Evolutionary conservation across 2,797 vertebrate species (phyloP), one percentile per base, ranked within the genome.

Genomic region (Mormyrus hasselquistii): DNA sequence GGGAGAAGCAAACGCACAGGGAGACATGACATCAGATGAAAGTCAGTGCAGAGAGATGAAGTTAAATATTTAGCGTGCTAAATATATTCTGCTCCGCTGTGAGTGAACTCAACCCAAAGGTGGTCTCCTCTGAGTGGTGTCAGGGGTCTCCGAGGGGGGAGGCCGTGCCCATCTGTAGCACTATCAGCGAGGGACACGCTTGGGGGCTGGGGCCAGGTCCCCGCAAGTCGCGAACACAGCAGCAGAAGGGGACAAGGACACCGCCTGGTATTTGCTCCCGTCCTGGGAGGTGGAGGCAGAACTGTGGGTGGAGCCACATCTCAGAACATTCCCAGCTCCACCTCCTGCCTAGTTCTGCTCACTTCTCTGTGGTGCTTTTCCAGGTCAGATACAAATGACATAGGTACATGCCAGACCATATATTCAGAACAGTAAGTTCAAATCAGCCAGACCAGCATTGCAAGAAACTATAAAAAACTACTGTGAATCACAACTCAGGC

Each of bases 1-100:
- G 10, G 9, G 22, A 22, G 49, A 52, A 53, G 1, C 44, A 25
- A 38, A 76, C 16, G 38, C 38, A 76, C 69, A 16, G 73, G 73
- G 12, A 79, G 34, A 79, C 73, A 79, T 79, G 73, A 79, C 73
- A 79, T 79, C 73, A 79, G 73, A 79, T 38, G 73, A 79, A 79
- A 79, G 73, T 79, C 73, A 19, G 73, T n/a, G 73, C 73, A 41
- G 73, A 44, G 38, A 41, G 34, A 79, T 79, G 73, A 79, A 79
- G 73, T 79, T 79, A 79, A 79, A 79, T 79, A 79, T 79, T 79
- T 38, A 79, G 73, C 65, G 25, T 12, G 25, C 65, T 69, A 69
- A 69, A 69, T 69, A 69, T 69, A 69, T 69, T 69, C 65, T 69
- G 65, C 38, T 79, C 73, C 73, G 38, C 73, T 79, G 73, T n/a